Percentiles rank a stretch among this genome's conserved stretches.
Evolutionary conservation across 2,113 vertebrate genomes (phyloP).

Genomic region (Phainopepla nitens): DNA sequence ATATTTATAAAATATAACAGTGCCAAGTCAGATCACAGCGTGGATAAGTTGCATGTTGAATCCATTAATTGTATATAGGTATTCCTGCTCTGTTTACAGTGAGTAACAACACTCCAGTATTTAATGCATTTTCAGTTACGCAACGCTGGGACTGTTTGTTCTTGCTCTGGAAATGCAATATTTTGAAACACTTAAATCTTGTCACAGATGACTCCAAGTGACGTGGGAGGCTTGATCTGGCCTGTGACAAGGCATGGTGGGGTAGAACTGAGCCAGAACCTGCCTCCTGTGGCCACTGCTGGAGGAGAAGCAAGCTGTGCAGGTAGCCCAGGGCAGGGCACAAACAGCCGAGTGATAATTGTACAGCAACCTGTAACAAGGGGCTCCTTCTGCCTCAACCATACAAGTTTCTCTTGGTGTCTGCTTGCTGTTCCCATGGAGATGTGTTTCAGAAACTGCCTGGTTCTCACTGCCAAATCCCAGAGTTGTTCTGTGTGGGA

Average conservation of each 20-base stretch:
- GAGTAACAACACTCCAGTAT: slow-evolving; percentile 18
- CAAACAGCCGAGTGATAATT: background rate
- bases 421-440: slow-evolving; percentile 19
- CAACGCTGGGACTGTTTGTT: slow-evolving; percentile 54
- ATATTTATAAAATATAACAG: slow-evolving; percentile 48
- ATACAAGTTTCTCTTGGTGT: background rate
- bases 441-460: background rate
- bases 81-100: slow-evolving; percentile 46
- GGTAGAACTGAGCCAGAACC: background rate
- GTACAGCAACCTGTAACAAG: background rate
- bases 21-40: slow-evolving; percentile 41
- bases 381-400: background rate
- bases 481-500: background rate
- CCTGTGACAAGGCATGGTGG: background rate
- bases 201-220: slow-evolving; percentile 45
- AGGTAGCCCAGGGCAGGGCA: background rate
- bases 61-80: slow-evolving; percentile 59
- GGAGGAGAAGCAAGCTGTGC: accelerated
- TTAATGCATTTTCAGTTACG: slow-evolving; percentile 46
- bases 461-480: background rate
- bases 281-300: accelerated
- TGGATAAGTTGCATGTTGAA: slow-evolving; percentile 40
- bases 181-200: slow-evolving; percentile 66
- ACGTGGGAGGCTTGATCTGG: slow-evolving; percentile 19
- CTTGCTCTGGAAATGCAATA: slow-evolving; percentile 50